Conservation (phyloP, 2,888 invertebrate species). For the Nomada lathburiana region DNA sequence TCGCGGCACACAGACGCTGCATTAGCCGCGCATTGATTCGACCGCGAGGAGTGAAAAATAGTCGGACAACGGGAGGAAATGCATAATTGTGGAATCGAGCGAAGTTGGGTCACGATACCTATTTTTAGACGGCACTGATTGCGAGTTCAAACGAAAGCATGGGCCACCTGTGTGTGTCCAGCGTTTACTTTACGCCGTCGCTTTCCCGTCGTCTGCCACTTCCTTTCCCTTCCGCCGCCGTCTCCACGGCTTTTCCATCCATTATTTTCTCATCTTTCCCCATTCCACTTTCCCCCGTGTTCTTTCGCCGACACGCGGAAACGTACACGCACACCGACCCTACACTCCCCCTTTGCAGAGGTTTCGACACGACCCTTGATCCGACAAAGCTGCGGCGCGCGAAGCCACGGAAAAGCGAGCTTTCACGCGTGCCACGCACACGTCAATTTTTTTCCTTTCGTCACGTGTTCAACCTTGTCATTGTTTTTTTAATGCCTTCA, state of each 20-base stretch:
- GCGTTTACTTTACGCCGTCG: constrained; percentile 63
- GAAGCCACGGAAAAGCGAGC: constrained; percentile 30
- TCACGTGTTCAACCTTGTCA: constrained; percentile 45
- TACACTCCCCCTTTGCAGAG: constrained; percentile 11
- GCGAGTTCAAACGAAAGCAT: constrained; percentile 68
- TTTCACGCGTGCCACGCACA: constrained; percentile 8
- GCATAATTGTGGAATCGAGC: constrained; percentile 74
- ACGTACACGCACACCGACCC: background rate
- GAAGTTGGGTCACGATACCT: constrained; percentile 68
- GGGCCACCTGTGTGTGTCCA: constrained; percentile 63
- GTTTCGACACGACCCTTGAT: constrained; percentile 54
- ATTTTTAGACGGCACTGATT: constrained; percentile 71
- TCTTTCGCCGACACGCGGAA: background rate
- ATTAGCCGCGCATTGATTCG: constrained; percentile 57
- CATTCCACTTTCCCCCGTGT: background rate
- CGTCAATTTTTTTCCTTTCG: constrained; percentile 49
- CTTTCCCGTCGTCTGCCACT: constrained; percentile 22
- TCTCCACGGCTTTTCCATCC: background rate
- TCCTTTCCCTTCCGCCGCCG: constrained; percentile 1
- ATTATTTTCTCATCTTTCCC: background rate
- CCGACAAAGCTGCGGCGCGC: constrained; percentile 46
- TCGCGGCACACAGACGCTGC: constrained; percentile 40
- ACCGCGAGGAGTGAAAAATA: constrained; percentile 55
- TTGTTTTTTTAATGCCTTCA: constrained; percentile 38
- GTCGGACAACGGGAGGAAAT: constrained; percentile 63